These are phyloP conservation scores for Pantala flavescens DNA, from an alignment of 1,140 invertebrate genomes.

Conservation along the genomic window DNA sequence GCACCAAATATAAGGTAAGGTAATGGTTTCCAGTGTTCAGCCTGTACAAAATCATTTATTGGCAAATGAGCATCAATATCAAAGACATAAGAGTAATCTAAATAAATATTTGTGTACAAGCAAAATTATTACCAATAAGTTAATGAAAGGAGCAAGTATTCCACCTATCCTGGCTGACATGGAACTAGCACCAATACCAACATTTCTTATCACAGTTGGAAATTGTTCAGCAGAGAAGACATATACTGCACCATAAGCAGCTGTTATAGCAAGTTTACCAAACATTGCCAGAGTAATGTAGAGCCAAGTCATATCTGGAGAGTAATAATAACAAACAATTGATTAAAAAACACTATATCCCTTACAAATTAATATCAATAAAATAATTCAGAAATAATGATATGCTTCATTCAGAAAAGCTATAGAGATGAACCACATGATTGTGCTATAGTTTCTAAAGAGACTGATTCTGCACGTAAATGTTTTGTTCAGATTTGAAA, in stretches of 20 bases:
- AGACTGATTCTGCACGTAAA: too few relatives aligned
- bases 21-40: constrained; percentile 48
- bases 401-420: too few relatives aligned
- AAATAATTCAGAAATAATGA: too few relatives aligned
- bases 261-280: constrained; percentile 71
- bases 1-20: constrained; percentile 62
- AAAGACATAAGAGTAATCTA: too few relatives aligned
- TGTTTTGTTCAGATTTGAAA: too few relatives aligned
- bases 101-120: too few relatives aligned
- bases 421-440: too few relatives aligned
- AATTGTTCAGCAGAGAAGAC: constrained; percentile 74
- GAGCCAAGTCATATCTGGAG: constrained; percentile 46
- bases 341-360: too few relatives aligned
- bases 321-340: constrained; percentile 12
- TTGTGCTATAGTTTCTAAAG: too few relatives aligned
- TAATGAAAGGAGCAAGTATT: constrained; percentile 61
- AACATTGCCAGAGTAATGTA: constrained; percentile 60
- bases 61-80: too few relatives aligned
- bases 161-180: constrained; percentile 66
- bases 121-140: constrained; percentile 45
- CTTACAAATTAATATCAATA: too few relatives aligned
- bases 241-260: constrained; percentile 69
- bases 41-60: constrained; percentile 27
- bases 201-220: constrained; percentile 70
- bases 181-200: constrained; percentile 64